Percentiles rank a stretch among this genome's conserved stretches.
phyloP scores from a whole-genome alignment of 2,113 vertebrate genomes.

The Cyphomyrus discorhynchus region DNA sequence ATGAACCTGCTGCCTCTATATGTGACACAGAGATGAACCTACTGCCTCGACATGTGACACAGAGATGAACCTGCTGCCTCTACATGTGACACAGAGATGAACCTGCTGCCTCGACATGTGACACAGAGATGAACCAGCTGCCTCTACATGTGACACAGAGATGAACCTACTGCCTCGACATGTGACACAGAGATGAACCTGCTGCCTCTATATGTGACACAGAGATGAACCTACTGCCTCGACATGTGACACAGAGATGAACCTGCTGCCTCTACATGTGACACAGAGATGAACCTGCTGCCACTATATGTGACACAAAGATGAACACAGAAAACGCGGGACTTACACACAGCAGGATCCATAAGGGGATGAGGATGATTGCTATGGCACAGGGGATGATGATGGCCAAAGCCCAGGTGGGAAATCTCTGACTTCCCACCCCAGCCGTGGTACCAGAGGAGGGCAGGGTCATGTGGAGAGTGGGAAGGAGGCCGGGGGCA shows the following conservation, averaged over 20 bases:
- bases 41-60: neutral
- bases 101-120: no score
- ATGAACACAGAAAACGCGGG: neutral
- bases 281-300: neutral
- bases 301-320: neutral
- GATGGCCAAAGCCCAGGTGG: constrained; percentile 10
- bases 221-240: neutral
- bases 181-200: no score
- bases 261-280: neutral
- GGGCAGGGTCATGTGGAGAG: neutral
- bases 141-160: no score
- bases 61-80: neutral
- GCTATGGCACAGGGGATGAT: neutral
- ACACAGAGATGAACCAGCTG: no score
- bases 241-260: neutral
- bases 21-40: no score
- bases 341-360: constrained; percentile 18
- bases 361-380: neutral
- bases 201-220: neutral
- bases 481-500: neutral
- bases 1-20: no score
- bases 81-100: no score
- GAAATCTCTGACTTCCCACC: neutral
- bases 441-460: neutral
- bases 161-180: no score